These are phyloP conservation scores for Lacanobia wlatinum DNA, from an alignment of 2,888 invertebrate genomes.

Conservation along the genomic window DNA sequence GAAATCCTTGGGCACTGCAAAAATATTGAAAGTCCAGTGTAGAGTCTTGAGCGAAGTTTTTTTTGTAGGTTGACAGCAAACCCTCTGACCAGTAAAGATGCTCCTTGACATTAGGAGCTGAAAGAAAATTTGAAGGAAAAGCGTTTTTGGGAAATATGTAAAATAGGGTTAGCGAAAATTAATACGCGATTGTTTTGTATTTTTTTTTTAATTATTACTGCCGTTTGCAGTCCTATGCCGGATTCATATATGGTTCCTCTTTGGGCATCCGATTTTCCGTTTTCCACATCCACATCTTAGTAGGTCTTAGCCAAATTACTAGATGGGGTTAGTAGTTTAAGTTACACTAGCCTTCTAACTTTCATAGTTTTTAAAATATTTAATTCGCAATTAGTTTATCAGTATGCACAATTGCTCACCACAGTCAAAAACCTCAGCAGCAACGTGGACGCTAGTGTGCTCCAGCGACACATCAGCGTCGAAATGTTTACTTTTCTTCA, in stretches of 20 bases:
- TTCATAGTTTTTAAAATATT: too few species aligned
- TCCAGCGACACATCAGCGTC: constrained; percentile 81
- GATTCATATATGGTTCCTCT: not conserved
- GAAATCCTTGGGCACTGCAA: constrained; percentile 85
- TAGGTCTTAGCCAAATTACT: too few species aligned
- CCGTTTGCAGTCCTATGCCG: not conserved
- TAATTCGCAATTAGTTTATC: not conserved
- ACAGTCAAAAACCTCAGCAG: constrained; percentile 84
- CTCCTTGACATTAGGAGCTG: constrained; percentile 74
- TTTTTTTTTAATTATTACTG: not conserved
- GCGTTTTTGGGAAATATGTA: too few species aligned
- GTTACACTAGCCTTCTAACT: too few species aligned
- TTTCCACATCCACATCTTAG: too few species aligned
- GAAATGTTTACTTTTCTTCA: constrained; percentile 79
- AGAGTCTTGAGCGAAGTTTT: constrained; percentile 85
- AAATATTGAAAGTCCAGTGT: constrained; percentile 86
- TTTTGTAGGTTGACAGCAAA: constrained; percentile 79
- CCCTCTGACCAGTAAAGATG: constrained; percentile 84
- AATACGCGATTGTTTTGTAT: too few species aligned
- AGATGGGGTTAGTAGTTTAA: too few species aligned
- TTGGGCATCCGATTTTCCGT: not conserved
- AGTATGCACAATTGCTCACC: constrained; percentile 69
- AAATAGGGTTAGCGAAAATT: not conserved
- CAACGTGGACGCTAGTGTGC: constrained; percentile 81
- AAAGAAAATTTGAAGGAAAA: constrained; percentile 12